A percentile compares a stretch with the other conserved stretches of the same genome.
These are phyloP conservation scores for Machaerirhynchus nigripectus DNA, from an alignment of 2,113 vertebrate species.

Conservation along the genomic window DNA sequence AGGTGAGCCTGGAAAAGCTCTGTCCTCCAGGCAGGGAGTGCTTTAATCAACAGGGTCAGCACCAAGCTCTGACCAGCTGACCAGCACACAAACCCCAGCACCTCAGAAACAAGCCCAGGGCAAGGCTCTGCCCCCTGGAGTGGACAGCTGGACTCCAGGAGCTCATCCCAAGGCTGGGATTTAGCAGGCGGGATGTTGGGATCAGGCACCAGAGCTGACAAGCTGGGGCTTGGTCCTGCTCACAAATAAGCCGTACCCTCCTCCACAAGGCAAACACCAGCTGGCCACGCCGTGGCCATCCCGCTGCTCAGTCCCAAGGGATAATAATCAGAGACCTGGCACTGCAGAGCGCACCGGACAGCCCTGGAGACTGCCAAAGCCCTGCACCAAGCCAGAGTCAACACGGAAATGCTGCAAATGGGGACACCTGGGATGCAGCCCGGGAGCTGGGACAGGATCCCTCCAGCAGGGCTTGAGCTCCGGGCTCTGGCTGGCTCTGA, in stretches of 20 bases:
- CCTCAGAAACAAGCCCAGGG: background rate
- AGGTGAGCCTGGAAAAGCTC: background rate
- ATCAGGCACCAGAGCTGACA: background rate
- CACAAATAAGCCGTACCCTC: background rate
- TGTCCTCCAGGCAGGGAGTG: background rate
- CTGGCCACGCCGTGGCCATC: background rate
- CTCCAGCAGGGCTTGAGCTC: background rate
- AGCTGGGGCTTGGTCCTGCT: background rate
- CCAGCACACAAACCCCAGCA: background rate
- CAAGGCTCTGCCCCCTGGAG: background rate
- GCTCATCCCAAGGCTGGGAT: background rate
- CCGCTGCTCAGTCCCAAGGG: background rate
- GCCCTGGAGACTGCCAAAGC: background rate
- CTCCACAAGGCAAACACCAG: slow-evolving; percentile 17
- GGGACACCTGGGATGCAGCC: background rate
- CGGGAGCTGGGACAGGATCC: background rate
- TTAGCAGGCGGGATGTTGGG: background rate
- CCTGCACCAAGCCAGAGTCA: background rate
- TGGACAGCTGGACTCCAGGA: background rate
- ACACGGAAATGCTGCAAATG: background rate
- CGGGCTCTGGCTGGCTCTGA: background rate
- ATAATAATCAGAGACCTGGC: background rate
- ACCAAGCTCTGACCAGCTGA: background rate
- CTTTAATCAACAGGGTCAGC: background rate
- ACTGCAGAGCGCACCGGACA: background rate